Evolutionary conservation across 2,888 invertebrate species (phyloP).

Genomic region (Acrocyrtus sp.): DNA sequence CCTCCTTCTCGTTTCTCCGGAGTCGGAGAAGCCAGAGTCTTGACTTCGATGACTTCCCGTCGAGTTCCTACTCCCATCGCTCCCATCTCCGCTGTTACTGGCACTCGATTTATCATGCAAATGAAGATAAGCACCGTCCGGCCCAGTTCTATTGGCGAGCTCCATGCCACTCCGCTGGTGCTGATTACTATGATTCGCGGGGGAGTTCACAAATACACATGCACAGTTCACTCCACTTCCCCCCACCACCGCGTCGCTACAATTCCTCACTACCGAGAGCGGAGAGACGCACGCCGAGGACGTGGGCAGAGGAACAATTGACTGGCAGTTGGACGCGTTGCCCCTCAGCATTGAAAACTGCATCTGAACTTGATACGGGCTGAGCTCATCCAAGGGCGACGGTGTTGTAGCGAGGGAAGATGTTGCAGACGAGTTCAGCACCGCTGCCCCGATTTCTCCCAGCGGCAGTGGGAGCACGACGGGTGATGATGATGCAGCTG

Average conservation of each 20-base stretch:
- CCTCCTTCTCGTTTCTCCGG: conserved; percentile 68
- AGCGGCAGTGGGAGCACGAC: neutral
- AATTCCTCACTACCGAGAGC: no score
- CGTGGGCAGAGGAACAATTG: neutral
- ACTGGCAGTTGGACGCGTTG: neutral
- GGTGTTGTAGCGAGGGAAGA: conserved; percentile 21
- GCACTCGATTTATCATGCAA: conserved; percentile 9
- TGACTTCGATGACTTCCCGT: conserved; percentile 76
- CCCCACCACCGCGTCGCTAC: neutral
- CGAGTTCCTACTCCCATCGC: conserved; percentile 62
- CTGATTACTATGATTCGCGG: neutral
- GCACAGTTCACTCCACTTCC: neutral
- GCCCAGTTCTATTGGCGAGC: conserved; percentile 12
- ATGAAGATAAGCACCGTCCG: conserved; percentile 4
- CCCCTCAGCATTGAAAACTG: conserved; percentile 26
- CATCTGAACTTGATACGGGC: conserved; percentile 24
- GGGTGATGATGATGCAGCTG: neutral
- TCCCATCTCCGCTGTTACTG: conserved; percentile 38
- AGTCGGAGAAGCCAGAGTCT: conserved; percentile 84
- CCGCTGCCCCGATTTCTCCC: neutral
- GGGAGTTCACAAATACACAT: neutral
- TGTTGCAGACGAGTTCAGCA: neutral
- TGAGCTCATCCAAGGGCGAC: conserved; percentile 23
- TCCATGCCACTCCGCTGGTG: conserved; percentile 8
- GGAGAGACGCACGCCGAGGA: neutral